These are phyloP conservation scores for Pinna nobilis DNA, from an alignment of 1,140 invertebrate genomes.

Conservation along the genomic window DNA sequence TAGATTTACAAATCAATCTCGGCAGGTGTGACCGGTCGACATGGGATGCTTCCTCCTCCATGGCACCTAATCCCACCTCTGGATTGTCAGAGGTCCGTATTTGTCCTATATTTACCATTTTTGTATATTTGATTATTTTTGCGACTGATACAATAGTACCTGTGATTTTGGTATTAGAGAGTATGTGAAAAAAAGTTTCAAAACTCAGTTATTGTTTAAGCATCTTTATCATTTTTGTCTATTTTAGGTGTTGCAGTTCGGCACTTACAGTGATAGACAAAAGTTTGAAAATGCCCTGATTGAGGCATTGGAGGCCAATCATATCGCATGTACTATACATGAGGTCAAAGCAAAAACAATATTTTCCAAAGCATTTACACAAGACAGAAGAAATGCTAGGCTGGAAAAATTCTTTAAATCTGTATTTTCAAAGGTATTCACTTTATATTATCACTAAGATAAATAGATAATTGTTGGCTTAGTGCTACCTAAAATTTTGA, in stretches of 20 bases:
- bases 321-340: slow-evolving; percentile 80
- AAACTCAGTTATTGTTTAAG: neutral
- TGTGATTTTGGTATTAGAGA: too few species aligned
- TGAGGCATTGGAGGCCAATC: slow-evolving; percentile 86
- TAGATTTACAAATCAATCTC: neutral
- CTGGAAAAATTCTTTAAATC: slow-evolving; percentile 99
- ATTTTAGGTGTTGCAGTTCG: slow-evolving; percentile 86
- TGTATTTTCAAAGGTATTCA: slow-evolving; percentile 88
- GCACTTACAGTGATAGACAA: slow-evolving; percentile 80
- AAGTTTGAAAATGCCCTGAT: slow-evolving; percentile 95
- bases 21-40: neutral
- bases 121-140: too few species aligned
- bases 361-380: slow-evolving; percentile 94
- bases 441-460: too few species aligned
- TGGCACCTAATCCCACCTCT: too few species aligned
- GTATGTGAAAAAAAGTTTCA: too few species aligned
- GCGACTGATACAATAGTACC: too few species aligned
- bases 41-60: too few species aligned
- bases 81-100: too few species aligned
- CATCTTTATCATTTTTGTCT: neutral
- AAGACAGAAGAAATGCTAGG: slow-evolving; percentile 93
- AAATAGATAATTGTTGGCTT: too few species aligned
- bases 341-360: slow-evolving; percentile 86
- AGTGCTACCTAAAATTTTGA: too few species aligned
- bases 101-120: too few species aligned